Evolutionary conservation across 1,140 invertebrate genomes (phyloP).

Genomic region (Zaprionus ghesquierei): DNA sequence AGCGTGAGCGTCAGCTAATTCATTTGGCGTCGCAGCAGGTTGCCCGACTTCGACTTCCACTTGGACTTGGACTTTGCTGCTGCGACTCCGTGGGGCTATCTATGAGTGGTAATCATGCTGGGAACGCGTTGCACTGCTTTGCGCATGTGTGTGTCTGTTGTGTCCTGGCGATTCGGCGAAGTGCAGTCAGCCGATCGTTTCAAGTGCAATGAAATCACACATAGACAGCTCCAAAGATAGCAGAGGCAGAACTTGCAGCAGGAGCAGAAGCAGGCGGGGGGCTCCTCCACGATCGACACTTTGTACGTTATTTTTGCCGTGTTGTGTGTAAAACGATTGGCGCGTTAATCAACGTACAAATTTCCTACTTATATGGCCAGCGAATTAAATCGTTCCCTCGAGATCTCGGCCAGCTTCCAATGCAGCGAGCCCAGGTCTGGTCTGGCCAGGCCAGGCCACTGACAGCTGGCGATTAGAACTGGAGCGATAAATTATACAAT

Average conservation of each 20-base stretch:
- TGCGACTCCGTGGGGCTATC: conserved; percentile 42
- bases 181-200: conserved; percentile 31
- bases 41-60: conserved; percentile 32
- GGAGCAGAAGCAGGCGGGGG: not conserved
- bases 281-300: conserved; percentile 61
- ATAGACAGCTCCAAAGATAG: conserved; percentile 42
- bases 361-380: conserved; percentile 77
- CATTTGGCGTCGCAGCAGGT: conserved; percentile 74
- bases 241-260: not conserved
- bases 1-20: conserved; percentile 57
- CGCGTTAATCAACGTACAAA: conserved; percentile 80
- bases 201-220: conserved; percentile 78
- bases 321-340: conserved; percentile 80
- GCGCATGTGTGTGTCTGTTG: conserved; percentile 27
- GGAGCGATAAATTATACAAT: conserved; percentile 80
- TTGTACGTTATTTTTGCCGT: conserved; percentile 49
- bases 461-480: conserved; percentile 79
- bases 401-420: conserved; percentile 40
- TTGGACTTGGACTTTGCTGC: too few species aligned
- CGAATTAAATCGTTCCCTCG: conserved; percentile 80
- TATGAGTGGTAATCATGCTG: conserved; percentile 74
- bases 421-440: conserved; percentile 23
- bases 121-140: conserved; percentile 57
- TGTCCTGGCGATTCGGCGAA: conserved; percentile 59
- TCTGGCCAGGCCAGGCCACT: conserved; percentile 38